Base-by-base conservation (phyloP, 2,888 invertebrate species). In the Molanna angustata region DNA sequence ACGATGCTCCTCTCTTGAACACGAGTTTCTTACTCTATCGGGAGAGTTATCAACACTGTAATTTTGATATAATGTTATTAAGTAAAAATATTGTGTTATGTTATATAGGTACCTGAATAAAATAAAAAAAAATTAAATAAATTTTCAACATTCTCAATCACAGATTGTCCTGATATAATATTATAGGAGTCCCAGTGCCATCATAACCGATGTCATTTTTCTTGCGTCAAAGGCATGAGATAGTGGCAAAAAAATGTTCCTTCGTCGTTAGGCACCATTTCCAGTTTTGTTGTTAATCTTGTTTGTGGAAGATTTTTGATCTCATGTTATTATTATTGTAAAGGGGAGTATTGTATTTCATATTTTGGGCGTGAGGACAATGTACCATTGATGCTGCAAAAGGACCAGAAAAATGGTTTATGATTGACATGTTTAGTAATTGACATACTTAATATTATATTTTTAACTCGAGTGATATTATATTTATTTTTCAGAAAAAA, bases 341-440 rank as follows among this genome's bases (percentile, higher is more conserved):
- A 18, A 43, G 32, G 19, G n/a, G 35, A 4, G 21, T 46, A 52
- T 47, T 52, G 47, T 52, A 47, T 52, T 47, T 47, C 52, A 47
- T 52, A 46, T 27, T 48, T 45, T 14, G 42, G 44, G 46, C 52
- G 52, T 27, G 31, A 42, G 40, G 42, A 52, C 47, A 52, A 52
- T 18, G 31, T 19, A n/a, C 31, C 48, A 13, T 27, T 47, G 21
- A 41, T 31, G 39, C 7, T 11, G 17, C 27, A 33, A n/a, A 33
- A 46, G 11, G 21, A 19, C 31, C 13, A 37, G 17, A 33, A 47
- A 52, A 47, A 31, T 32, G 42, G 33, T 45, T 46, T 49, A 49
- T 57, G 57, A 57, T 49, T 57, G 57, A 57, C 57, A 31, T 49
- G 49, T 57, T 52, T 46, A 16, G 42, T 54, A 57, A 57, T 57